These are phyloP conservation scores for Benitochromis conjunctus DNA, from an alignment of 2,113 vertebrate species.

Conservation along the genomic window DNA sequence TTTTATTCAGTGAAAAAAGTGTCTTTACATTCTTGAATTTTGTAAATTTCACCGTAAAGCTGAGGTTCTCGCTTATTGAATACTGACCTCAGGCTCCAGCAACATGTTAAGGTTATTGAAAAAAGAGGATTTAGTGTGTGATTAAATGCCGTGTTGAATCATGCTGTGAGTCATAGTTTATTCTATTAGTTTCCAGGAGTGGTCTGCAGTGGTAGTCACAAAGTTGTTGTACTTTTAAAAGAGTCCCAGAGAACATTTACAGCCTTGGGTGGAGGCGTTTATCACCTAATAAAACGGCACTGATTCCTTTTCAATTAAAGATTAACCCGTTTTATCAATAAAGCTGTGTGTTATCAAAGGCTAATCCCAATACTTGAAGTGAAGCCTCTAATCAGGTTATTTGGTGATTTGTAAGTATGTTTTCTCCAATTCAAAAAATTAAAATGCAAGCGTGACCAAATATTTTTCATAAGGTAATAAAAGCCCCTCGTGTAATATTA, in stretches of 20 bases:
- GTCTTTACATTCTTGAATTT: not conserved
- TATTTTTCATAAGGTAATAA: not conserved
- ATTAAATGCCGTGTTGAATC: not conserved
- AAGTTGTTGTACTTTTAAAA: slow-evolving; percentile 1
- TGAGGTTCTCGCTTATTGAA: not conserved
- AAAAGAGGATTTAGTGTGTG: not conserved
- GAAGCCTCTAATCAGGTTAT: not conserved
- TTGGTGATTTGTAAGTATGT: not conserved
- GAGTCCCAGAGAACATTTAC: slow-evolving; percentile 3
- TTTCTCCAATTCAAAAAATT: not conserved
- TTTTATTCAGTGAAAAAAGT: not conserved
- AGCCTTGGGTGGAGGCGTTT: slow-evolving; percentile 2
- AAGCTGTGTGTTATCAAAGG: not conserved
- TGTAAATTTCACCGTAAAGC: not conserved
- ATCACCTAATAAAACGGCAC: not conserved
- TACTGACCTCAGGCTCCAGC: not conserved
- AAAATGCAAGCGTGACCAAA: not conserved
- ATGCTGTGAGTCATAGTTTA: not conserved
- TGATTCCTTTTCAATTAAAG: not conserved
- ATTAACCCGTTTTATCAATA: not conserved
- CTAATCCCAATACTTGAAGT: not conserved
- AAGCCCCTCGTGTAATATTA: not conserved
- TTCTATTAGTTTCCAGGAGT: not conserved
- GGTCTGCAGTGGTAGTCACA: not conserved
- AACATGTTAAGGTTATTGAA: not conserved